phyloP scores from a whole-genome alignment of 2,113 vertebrate genomes.

The Mobula hypostoma region DNA sequence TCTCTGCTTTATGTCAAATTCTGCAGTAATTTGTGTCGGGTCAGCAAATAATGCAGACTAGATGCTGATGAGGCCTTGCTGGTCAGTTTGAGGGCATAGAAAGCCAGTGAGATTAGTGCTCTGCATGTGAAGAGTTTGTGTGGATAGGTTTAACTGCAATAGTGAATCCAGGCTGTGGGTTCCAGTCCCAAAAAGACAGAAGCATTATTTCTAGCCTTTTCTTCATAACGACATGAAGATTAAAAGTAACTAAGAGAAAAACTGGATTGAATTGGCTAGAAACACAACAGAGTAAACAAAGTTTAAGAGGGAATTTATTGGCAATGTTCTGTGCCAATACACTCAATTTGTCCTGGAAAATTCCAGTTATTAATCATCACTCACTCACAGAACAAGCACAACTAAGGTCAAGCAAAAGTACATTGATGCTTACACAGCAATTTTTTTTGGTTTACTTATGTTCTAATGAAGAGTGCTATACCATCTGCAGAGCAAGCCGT shows the following conservation, averaged over 20 bases:
- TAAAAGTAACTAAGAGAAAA: neutral
- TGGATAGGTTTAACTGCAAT: too few species aligned
- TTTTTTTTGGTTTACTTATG: slow-evolving; percentile 8
- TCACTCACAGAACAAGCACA: slow-evolving; percentile 21
- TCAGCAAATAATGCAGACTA: too few species aligned
- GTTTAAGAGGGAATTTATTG: neutral
- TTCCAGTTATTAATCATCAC: slow-evolving; percentile 33
- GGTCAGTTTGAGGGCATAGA: too few species aligned
- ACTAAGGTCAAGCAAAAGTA: slow-evolving; percentile 7
- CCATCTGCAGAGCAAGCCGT: neutral
- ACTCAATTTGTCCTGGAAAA: slow-evolving; percentile 22
- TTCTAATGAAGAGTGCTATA: neutral
- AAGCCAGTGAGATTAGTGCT: too few species aligned
- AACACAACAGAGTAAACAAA: slow-evolving; percentile 8
- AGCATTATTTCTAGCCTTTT: neutral
- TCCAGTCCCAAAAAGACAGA: too few species aligned
- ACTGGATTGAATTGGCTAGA: neutral
- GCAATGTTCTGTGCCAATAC: slow-evolving; percentile 17
- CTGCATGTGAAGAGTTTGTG: too few species aligned
- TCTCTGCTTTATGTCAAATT: too few species aligned
- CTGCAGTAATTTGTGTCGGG: too few species aligned
- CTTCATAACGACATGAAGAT: neutral
- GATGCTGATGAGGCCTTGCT: too few species aligned
- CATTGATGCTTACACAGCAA: slow-evolving; percentile 13
- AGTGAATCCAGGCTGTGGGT: too few species aligned